Base-by-base conservation (phyloP, 2,797 vertebrate species). In the Crocidura indochinensis region DNA sequence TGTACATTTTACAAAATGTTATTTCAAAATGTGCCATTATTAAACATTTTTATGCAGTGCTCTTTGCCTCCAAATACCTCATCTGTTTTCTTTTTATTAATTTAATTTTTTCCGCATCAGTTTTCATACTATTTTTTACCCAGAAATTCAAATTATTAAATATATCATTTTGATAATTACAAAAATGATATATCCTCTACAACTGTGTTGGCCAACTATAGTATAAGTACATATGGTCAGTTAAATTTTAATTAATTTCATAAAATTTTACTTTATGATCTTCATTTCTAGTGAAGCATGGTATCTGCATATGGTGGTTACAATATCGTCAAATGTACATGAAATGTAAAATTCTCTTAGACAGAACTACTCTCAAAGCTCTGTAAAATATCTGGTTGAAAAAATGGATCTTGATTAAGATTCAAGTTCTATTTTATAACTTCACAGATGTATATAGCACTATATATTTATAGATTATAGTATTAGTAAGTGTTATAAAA, bases 311-410 rank as follows among this genome's bases (percentile, higher is more conserved):
- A 51, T 71, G 17, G 38, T 86, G 60, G 71, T 14, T 84, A 51
- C n/a, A 11, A 46, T 62, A 27, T 29, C 84, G 29, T 27, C 71
- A 53, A 81, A 27, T 49, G 6, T 3, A 62, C 29, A 49, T 60
- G 6, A 67, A 68, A 53, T 3, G 60, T 79, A 81, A 81, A 65
- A 0, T 81, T 87, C 27, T 80, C 73, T 90, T 51, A 4, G 31
- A 47, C 6, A 80, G 7, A 10, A 84, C 53, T 31, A 3, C n/a
- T 65, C 8, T 79, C 26, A 71, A 78, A 49, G 20, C 17, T 88
- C 67, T 89, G 49, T 79, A 87, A 79, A 91, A 64, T 60, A 87
- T 65, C n/a, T 91, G 15, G 31, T 77, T 91, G 89, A 83, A 83
- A 87, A 80, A 7, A 53, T 75, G 49, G n/a, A 29, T 46, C 31